Conservation (phyloP, 2,797 vertebrate genomes). For the Platalea minor region DNA sequence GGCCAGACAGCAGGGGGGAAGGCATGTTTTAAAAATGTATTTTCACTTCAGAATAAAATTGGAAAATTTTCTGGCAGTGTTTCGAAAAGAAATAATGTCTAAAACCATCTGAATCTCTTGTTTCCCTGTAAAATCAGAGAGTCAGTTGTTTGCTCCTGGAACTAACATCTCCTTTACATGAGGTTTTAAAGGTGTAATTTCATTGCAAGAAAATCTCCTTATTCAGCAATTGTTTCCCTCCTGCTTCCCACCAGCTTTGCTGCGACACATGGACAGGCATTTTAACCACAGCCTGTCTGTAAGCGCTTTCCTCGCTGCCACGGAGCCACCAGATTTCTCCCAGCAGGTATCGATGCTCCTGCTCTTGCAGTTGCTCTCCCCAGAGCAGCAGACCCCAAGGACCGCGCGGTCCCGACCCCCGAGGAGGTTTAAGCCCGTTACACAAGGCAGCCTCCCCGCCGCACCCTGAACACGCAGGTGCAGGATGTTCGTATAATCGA, state of each 20-base stretch:
- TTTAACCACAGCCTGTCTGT: neutral
- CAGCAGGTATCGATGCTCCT: fast-evolving
- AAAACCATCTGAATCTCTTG: neutral
- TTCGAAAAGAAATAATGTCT: neutral
- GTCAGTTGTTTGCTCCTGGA: neutral
- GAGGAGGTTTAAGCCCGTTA: neutral
- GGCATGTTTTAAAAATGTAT: neutral
- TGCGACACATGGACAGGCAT: neutral
- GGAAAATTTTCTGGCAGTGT: neutral
- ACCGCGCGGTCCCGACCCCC: fast-evolving
- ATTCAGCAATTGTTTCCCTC: neutral
- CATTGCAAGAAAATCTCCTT: neutral
- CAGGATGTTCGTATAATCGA: neutral
- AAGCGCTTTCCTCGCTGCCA: neutral
- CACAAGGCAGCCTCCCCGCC: neutral
- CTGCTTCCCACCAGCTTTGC: neutral
- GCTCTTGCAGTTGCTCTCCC: neutral
- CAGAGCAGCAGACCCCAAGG: neutral
- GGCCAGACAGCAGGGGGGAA: neutral
- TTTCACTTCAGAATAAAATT: neutral
- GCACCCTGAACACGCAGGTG: neutral
- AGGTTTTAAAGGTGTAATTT: neutral
- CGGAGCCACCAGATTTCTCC: neutral
- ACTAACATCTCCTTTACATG: neutral
- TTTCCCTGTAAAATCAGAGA: neutral